Base-by-base conservation (phyloP, 2,113 vertebrate species). In the Hemicordylus capensis region DNA sequence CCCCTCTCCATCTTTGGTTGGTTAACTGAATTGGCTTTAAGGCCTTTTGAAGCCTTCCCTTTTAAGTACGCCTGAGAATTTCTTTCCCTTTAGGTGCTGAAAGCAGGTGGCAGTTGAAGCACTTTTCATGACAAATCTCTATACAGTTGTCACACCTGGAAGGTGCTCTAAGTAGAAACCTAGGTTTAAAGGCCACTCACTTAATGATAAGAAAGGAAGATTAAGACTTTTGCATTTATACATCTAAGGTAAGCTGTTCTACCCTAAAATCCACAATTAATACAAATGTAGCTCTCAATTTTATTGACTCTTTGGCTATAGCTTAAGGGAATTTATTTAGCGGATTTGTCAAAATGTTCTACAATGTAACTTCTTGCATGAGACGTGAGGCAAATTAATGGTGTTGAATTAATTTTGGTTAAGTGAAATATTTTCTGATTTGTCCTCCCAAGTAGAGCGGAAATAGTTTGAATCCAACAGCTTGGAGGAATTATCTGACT, bases 401-500 rank as follows among this genome's bases (percentile, higher is more conserved):
- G 79, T 74, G 22, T 63, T 82, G 46, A 88, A 88, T 91, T 89
- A 80, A 89, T 81, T 3, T 63, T 14, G 75, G 2, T 83, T n/a
- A 15, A 39, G 74, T 9, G 87, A 86, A 90, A 85, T 76, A 64
- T 59, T 90, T 88, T 84, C 66, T 76, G 11, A 76, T 28, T 90
- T 92, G 85, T 88, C 74, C n/a, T n/a, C n/a, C 58, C 69, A 87
- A 63, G 66, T 90, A 84, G 79, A 88, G 39, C n/a, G 85, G 74
- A 88, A 90, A 76, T 92, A 86, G 91, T 90, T 88, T n/a, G 59
- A 64, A 75, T 86, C 82, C 75, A 88, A 2, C 54, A 89, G 59
- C 84, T 91, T 84, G 76, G 63, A 89, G 63, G 76, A 78, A 88
- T 88, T 91, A 90, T 88, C 88, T 88, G 90, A 77, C 64, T 90